Percentiles rank a stretch among this genome's conserved stretches.
Conservation (phyloP, 1,140 invertebrate species). For the Drosophila mayri region DNA sequence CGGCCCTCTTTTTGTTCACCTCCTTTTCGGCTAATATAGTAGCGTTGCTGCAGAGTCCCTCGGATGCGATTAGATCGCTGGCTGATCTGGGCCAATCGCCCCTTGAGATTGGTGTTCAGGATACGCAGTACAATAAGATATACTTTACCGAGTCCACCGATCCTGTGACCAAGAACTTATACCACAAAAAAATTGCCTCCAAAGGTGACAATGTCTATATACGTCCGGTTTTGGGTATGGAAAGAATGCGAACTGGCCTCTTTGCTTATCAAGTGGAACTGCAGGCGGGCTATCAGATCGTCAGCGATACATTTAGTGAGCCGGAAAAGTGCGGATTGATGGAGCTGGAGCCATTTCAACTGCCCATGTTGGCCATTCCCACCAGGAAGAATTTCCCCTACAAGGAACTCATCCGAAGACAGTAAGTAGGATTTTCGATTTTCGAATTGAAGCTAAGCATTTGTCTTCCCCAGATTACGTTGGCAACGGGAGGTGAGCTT, state of each 20-base stretch:
- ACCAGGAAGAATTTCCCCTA: conserved; percentile 86
- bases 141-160: conserved; percentile 87
- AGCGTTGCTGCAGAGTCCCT: conserved; percentile 87
- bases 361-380: conserved; percentile 86
- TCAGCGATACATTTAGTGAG: conserved; percentile 87
- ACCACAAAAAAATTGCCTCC: conserved; percentile 86
- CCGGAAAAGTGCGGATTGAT: conserved; percentile 87
- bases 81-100: conserved; percentile 86
- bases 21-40: conserved; percentile 88
- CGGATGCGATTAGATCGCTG: conserved; percentile 86
- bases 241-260: conserved; percentile 85
- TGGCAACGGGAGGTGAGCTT: conserved; percentile 85
- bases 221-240: conserved; percentile 85
- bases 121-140: conserved; percentile 87
- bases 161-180: conserved; percentile 86
- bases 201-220: conserved; percentile 86
- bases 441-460: too few species aligned
- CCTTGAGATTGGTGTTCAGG: conserved; percentile 86
- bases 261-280: conserved; percentile 87
- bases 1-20: conserved; percentile 87
- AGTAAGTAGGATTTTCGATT: conserved; percentile 55
- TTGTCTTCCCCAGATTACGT: conserved; percentile 66
- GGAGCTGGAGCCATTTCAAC: conserved; percentile 86
- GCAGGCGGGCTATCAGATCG: conserved; percentile 86
- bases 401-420: conserved; percentile 86